Evolutionary conservation across 92 coral and sea anemone species (phyloP).

Genomic region (Virgularia gustaviana): DNA sequence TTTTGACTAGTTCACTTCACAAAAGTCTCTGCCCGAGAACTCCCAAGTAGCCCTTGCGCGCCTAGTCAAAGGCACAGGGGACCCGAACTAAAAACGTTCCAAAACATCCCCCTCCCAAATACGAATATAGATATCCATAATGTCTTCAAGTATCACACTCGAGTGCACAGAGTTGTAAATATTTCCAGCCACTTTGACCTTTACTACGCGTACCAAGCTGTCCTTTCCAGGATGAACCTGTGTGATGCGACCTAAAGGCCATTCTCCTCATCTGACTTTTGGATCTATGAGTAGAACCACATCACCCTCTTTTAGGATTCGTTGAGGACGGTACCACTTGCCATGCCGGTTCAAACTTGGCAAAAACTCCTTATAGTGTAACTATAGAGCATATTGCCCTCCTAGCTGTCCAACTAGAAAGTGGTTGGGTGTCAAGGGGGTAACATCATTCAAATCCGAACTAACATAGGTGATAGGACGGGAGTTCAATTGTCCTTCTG

Average conservation of each 20-base stretch:
- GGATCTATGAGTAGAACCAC: constrained; percentile 52
- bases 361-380: constrained; percentile 56
- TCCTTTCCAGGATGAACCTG: constrained; percentile 45
- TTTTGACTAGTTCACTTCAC: no score
- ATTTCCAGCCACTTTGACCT: constrained; percentile 11
- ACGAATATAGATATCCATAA: no score
- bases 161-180: no score
- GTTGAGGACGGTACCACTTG: constrained; percentile 59
- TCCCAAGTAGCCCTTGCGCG: no score
- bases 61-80: no score
- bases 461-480: constrained; percentile 54
- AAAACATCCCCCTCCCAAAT: constrained; percentile 6
- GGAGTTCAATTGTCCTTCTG: constrained; percentile 53
- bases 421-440: constrained; percentile 54
- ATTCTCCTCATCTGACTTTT: constrained; percentile 43
- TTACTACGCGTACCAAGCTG: constrained; percentile 47
- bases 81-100: no score
- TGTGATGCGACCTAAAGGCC: constrained; percentile 54
- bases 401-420: constrained; percentile 60
- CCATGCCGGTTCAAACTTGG: constrained; percentile 49
- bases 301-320: constrained; percentile 50
- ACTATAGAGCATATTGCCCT: constrained; percentile 54
- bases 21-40: no score
- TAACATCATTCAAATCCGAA: constrained; percentile 48
- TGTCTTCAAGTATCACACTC: not conserved